Base-by-base conservation (phyloP, 1,140 invertebrate species). In the Helicoverpa armigera region DNA sequence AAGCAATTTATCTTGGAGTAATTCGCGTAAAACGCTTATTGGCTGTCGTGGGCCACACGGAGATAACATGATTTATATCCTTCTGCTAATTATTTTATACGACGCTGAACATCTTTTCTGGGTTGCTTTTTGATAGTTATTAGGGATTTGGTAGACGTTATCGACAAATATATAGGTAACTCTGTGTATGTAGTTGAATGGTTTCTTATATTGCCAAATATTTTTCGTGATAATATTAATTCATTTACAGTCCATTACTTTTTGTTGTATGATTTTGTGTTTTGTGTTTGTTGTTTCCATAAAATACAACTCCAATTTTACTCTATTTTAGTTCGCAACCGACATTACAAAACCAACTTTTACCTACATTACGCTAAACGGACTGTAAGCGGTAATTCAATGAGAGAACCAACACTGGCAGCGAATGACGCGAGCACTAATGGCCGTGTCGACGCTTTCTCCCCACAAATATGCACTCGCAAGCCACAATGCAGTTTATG, bases 11-110 rank as follows among this genome's bases (percentile, higher is more conserved):
- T 93, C 90, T 91, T 87, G 85, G 82, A 82, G 87, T 90, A 89
- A 93, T 91, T 91, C 89, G 85, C 87, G 90, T 88, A 88, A 91
- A 92, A 88, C 90, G 90, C 90, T 91, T 93, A 92, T 93, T 93
- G 90, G 91, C 90, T 92, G 90, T 91, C 90, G 87, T 85, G 65
- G 87, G 81, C 87, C 83, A 88, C 85, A 88, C 85, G 85, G 79
- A 89, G 87, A 92, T 91, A 89, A 87, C 85, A 91, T 91, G 89
- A 91, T 90, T 91, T 91, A 91, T 91, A 86, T 92, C 86, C 85
- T 72, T 65, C 63, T 63, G 79, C 83, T 88, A 89, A 89, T 89
- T 88, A 87, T 88, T 86, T 84, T 83, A 82, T 81, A 79, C 72
- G 76, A 69, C 53, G 53, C n/a, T 35, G 50, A 78, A 78, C 63